Conservation (phyloP, 2,113 vertebrate genomes). For the Crotalus tigris region DNA sequence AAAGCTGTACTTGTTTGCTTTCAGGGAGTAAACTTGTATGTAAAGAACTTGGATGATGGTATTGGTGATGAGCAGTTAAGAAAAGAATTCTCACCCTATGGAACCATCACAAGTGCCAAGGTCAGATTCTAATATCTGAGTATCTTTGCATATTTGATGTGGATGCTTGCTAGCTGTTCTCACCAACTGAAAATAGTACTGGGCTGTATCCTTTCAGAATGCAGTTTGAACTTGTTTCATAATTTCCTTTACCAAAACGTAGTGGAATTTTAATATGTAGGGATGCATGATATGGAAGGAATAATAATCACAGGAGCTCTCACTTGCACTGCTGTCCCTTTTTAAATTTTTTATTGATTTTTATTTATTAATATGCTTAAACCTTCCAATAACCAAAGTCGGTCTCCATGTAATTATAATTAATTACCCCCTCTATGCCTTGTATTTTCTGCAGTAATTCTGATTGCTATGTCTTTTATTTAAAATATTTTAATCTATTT, state of each 20-base stretch:
- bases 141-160: not conserved
- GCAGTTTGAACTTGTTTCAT: not conserved
- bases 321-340: not conserved
- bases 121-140: conserved; percentile 61
- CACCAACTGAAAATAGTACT: not conserved
- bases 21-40: conserved; percentile 95
- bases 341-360: not conserved
- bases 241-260: not conserved
- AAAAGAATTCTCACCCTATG: conserved; percentile 93
- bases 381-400: not conserved
- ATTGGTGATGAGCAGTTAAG: conserved; percentile 88
- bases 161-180: not conserved
- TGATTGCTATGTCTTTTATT: not conserved
- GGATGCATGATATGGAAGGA: not conserved
- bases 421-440: not conserved
- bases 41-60: conserved; percentile 94
- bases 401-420: not conserved
- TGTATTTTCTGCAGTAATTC: not conserved
- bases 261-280: not conserved
- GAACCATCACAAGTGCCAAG: conserved; percentile 96
- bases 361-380: not conserved
- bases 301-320: not conserved
- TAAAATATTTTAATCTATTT: not conserved
- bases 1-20: not conserved
- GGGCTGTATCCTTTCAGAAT: not conserved